Evolutionary conservation across 1,140 invertebrate species (phyloP), one percentile per base, ranked within the genome.

Genomic region (Lepidurus couesii): DNA sequence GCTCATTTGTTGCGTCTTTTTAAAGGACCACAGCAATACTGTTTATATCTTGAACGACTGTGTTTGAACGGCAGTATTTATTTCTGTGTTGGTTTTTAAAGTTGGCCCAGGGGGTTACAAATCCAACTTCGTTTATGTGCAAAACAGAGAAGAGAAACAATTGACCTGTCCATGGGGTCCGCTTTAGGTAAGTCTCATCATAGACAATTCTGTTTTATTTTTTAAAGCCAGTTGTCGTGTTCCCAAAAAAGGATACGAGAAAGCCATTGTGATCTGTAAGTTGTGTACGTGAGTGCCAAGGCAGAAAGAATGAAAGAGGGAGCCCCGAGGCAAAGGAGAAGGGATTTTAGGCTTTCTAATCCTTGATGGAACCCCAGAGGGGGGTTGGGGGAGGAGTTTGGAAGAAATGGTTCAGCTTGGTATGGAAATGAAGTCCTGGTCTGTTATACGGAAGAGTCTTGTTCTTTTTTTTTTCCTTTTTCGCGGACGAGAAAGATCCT

Each of bases 141-240:
- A 47, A 47, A 47, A 47, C 45, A 10, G 10, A 10, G 16, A 47
- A 65, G 53, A 13, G 53, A 16, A 65, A 65, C 53, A 65, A 21
- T 21, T 65, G 53, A 65, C 53, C 21, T 65, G 53, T 65, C 53
- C 53, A 65, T 65, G 53, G 53, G 53, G 53, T 65, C 53, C 53
- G 53, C 53, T 65, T 65, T 65, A 65, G 53, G 53, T 65, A 65
- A 65, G 53, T 65, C 4, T 7, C 13, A 65, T n/a, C 7, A n/a
- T 13, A n/a, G 16, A 65, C 53, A 7, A 65, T 65, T 34, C 34
- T 4, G 34, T 4, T 34, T 34, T 34, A 34, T 34, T 34, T 34
- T 4, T 34, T 2, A 4, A 4, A 34, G 3, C 34, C 34, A 34
- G 0, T 3, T 3, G 24, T 24, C 24, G 24, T 24, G 24, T 24